A percentile compares a stretch with the other conserved stretches of the same genome.
Evolutionary conservation across 1,140 invertebrate genomes (phyloP).

Genomic region (Sitodiplosis mosellana): DNA sequence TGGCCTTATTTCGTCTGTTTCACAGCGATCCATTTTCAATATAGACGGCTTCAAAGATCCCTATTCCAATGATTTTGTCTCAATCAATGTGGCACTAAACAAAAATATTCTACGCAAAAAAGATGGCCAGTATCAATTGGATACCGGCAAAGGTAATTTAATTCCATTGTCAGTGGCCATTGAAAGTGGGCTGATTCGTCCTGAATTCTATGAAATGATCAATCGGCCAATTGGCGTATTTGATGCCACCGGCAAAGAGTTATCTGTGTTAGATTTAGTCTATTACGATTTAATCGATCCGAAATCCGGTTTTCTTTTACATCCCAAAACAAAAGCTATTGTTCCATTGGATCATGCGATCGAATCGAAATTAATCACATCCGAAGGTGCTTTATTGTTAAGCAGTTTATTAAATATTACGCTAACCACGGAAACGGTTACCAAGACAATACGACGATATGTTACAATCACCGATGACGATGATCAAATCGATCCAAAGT

Average conservation of each 20-base stretch:
- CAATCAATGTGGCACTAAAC: constrained; percentile 67
- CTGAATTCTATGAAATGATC: constrained; percentile 69
- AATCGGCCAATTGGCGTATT: constrained; percentile 62
- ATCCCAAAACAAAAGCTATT: constrained; percentile 52
- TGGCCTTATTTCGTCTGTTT: constrained; percentile 73
- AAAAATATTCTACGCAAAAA: constrained; percentile 60
- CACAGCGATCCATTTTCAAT: constrained; percentile 76
- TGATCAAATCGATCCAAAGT: constrained; percentile 13
- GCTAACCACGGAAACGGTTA: constrained; percentile 66
- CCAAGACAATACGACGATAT: constrained; percentile 60
- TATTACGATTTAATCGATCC: constrained; percentile 66
- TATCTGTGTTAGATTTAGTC: constrained; percentile 71
- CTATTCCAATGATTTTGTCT: constrained; percentile 60
- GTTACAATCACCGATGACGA: constrained; percentile 49
- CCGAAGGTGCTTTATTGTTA: constrained; percentile 66
- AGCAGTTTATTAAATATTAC: constrained; percentile 69
- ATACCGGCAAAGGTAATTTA: constrained; percentile 53
- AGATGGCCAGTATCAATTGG: constrained; percentile 50
- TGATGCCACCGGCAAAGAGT: constrained; percentile 41
- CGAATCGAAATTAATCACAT: constrained; percentile 61
- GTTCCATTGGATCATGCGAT: constrained; percentile 74
- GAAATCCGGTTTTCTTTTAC: constrained; percentile 65
- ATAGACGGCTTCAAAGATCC: constrained; percentile 81
- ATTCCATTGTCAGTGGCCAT: constrained; percentile 51
- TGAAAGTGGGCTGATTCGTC: constrained; percentile 42